Conservation (phyloP, 2,888 invertebrate genomes). For the Rotaria socialis region DNA sequence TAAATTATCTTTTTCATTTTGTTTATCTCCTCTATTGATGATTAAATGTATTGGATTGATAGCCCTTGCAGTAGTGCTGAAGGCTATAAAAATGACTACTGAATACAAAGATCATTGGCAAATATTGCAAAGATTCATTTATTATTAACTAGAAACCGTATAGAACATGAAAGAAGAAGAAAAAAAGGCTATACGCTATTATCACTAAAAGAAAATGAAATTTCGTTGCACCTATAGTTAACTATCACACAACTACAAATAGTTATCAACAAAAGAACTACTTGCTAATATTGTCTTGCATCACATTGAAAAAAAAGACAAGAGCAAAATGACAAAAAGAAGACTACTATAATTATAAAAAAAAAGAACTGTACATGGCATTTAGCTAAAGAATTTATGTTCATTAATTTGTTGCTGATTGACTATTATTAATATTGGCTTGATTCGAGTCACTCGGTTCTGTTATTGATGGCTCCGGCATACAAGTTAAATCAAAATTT, state of each 20-base stretch:
- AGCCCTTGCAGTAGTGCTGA: too few species aligned
- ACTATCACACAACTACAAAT: not conserved
- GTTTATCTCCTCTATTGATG: too few species aligned
- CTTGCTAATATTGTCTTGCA: not conserved
- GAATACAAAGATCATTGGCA: too few species aligned
- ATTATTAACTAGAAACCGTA: too few species aligned
- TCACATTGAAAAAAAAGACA: not conserved
- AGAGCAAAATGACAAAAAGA: not conserved
- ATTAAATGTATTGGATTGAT: too few species aligned
- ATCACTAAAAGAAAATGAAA: too few species aligned
- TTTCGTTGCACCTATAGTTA: not conserved
- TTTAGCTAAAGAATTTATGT: not conserved
- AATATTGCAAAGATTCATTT: too few species aligned
- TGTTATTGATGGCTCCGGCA: not conserved
- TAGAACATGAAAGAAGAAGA: too few species aligned
- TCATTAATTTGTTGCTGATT: not conserved
- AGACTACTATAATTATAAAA: not conserved
- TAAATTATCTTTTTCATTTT: too few species aligned
- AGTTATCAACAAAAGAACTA: not conserved
- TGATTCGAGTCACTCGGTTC: not conserved
- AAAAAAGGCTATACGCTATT: too few species aligned
- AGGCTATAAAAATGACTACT: too few species aligned
- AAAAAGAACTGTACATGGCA: not conserved
- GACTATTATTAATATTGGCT: not conserved
- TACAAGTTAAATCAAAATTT: not conserved